These are phyloP conservation scores for Watersipora subatra DNA, from an alignment of 1,140 invertebrate species.

Conservation along the genomic window DNA sequence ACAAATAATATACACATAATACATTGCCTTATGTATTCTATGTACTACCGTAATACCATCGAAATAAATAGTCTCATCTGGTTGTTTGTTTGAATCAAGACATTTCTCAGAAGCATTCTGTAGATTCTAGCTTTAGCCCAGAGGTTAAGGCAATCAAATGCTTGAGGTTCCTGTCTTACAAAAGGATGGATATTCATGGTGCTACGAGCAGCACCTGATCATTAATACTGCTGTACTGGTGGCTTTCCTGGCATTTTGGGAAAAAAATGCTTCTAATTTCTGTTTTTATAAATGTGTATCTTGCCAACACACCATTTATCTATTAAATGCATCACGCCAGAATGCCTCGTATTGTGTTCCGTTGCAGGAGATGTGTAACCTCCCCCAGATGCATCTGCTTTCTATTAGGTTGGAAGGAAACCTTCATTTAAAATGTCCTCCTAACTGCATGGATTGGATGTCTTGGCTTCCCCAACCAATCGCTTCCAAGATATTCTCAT, in stretches of 20 bases:
- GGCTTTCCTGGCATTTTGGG: no score
- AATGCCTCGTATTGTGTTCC: constrained; percentile 6
- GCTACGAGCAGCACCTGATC: no score
- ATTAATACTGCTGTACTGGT: no score
- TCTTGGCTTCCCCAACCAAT: constrained; percentile 40
- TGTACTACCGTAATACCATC: neutral
- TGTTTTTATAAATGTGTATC: constrained; percentile 2
- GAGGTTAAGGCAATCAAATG: no score
- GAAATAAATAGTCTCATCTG: no score
- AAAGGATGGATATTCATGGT: no score
- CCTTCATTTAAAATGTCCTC: constrained; percentile 41
- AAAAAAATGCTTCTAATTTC: neutral
- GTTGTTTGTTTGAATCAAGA: no score
- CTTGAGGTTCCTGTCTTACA: no score
- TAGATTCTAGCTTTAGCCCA: no score
- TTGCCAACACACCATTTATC: neutral
- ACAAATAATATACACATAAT: neutral
- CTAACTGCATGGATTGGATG: constrained; percentile 43
- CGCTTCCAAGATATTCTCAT: constrained; percentile 41
- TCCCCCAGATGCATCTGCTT: constrained; percentile 40
- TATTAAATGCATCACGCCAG: constrained; percentile 2
- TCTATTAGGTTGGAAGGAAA: constrained; percentile 37
- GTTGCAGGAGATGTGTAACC: constrained; percentile 34
- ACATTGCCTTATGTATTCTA: neutral
- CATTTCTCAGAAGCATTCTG: no score